phyloP scores from a whole-genome alignment of 2,888 invertebrate genomes.

The Chymomyza caudatula region DNA sequence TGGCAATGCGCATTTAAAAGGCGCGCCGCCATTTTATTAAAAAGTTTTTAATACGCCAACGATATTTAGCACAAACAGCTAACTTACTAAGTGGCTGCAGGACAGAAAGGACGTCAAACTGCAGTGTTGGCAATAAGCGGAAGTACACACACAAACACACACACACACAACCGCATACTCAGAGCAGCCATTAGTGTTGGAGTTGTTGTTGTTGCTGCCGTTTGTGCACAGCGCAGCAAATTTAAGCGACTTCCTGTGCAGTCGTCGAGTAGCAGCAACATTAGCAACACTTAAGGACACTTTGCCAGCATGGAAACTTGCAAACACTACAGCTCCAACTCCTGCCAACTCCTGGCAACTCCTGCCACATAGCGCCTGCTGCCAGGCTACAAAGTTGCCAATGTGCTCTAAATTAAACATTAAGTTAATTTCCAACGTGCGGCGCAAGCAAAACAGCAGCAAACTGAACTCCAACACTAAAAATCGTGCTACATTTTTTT shows the following conservation, averaged over 20 bases:
- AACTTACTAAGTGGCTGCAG: slow-evolving; percentile 58
- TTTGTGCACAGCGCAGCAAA: too few species aligned
- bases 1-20: slow-evolving; percentile 43
- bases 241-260: slow-evolving; percentile 65
- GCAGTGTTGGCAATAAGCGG: slow-evolving; percentile 46
- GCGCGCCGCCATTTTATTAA: slow-evolving; percentile 57
- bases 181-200: neutral
- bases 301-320: slow-evolving; percentile 61
- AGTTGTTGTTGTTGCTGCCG: neutral
- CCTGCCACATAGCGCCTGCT: neutral
- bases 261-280: slow-evolving; percentile 35
- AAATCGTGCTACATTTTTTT: slow-evolving; percentile 18
- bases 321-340: slow-evolving; percentile 33
- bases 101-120: too few species aligned
- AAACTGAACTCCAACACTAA: slow-evolving; percentile 14
- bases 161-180: neutral
- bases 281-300: slow-evolving; percentile 70
- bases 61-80: slow-evolving; percentile 9
- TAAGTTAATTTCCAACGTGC: slow-evolving; percentile 69
- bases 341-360: slow-evolving; percentile 38
- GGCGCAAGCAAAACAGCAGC: slow-evolving; percentile 45
- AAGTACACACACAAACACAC: slow-evolving; percentile 40
- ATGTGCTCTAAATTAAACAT: slow-evolving; percentile 40
- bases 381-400: slow-evolving; percentile 16
- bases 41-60: slow-evolving; percentile 30